These are phyloP conservation scores for Quadroppia sp. DNA, from an alignment of 2,888 invertebrate genomes.

Conservation along the genomic window DNA sequence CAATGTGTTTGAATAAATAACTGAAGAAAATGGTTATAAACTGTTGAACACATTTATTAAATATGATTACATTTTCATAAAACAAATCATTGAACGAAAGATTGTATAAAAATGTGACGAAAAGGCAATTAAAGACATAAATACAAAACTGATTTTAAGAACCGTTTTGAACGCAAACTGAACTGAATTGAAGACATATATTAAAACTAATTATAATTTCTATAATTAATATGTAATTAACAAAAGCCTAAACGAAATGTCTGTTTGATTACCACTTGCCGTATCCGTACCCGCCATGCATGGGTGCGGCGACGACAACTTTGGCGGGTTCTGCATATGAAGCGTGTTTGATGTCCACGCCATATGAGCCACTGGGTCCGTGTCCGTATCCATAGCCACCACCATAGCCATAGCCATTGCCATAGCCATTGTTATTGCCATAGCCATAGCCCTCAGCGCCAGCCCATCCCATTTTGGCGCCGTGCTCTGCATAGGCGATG, in stretches of 20 bases:
- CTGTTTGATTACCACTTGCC: background rate
- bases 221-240: background rate
- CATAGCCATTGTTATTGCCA: background rate
- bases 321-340: no score
- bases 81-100: background rate
- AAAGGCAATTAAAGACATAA: background rate
- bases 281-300: background rate
- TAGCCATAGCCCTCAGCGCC: background rate
- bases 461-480: no score
- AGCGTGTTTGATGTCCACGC: background rate
- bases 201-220: background rate
- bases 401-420: background rate
- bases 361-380: background rate
- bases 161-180: slow-evolving; percentile 16
- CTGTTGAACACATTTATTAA: no score
- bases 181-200: background rate
- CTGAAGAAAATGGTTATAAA: no score
- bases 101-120: no score
- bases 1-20: no score
- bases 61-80: no score
- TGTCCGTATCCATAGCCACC: background rate
- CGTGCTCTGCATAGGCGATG: no score
- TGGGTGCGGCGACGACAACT: background rate
- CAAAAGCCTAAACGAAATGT: background rate
- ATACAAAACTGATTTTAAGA: background rate